Evolutionary conservation across 2,113 vertebrate genomes (phyloP).

Genomic region (Phalacrocorax pelagicus): DNA sequence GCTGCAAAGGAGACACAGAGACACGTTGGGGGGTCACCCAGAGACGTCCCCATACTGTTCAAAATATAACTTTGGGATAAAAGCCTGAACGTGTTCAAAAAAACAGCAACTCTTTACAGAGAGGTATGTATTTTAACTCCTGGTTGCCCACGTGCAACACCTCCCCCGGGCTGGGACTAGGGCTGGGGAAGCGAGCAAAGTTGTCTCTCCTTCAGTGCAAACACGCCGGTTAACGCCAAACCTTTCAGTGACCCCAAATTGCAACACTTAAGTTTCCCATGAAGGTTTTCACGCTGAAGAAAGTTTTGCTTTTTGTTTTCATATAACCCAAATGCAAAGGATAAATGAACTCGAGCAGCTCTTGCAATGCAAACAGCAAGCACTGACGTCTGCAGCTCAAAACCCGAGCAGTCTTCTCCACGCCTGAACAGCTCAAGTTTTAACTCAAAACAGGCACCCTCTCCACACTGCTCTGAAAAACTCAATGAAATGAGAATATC

Average conservation of each 20-base stretch:
- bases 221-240: background rate
- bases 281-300: background rate
- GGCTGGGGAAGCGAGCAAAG: background rate
- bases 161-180: background rate
- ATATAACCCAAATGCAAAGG: background rate
- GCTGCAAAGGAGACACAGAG: background rate
- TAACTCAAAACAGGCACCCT: background rate
- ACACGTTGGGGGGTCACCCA: accelerated
- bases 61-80: background rate
- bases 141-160: background rate
- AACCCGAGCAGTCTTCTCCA: background rate
- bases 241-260: background rate
- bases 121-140: background rate
- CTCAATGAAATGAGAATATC: background rate
- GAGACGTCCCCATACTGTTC: accelerated
- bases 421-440: background rate
- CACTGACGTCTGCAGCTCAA: background rate
- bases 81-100: background rate
- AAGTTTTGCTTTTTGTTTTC: background rate
- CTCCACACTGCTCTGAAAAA: background rate
- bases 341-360: background rate
- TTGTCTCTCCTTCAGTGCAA: background rate
- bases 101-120: background rate
- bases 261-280: background rate
- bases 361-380: background rate